Conservation (phyloP, 2,888 invertebrate species). For the Podotricha telesiphe region DNA sequence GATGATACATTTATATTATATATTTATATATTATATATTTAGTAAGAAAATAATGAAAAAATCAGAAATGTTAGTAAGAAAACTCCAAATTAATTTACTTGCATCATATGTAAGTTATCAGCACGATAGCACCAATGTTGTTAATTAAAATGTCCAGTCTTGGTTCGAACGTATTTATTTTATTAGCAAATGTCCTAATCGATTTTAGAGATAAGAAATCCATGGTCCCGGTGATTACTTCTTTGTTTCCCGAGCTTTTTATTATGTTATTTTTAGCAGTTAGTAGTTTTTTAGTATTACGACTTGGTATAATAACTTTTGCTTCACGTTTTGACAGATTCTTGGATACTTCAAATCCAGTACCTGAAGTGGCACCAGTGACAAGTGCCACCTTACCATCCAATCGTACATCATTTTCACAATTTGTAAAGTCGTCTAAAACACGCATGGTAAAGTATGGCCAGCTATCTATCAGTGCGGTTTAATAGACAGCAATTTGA, state of each 20-base stretch:
- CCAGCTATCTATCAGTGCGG: neutral
- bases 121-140: conserved; percentile 79
- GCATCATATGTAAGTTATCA: conserved; percentile 86
- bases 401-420: conserved; percentile 56
- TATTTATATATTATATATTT: too few relatives aligned
- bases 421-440: conserved; percentile 56
- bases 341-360: conserved; percentile 66
- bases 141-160: conserved; percentile 74
- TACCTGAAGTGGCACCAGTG: conserved; percentile 68
- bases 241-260: conserved; percentile 52
- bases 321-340: conserved; percentile 79
- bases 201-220: conserved; percentile 80
- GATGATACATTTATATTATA: conserved; percentile 66
- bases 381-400: conserved; percentile 70
- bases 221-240: conserved; percentile 63
- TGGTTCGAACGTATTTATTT: conserved; percentile 73
- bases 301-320: conserved; percentile 82
- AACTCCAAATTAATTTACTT: conserved; percentile 76
- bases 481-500: neutral
- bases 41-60: conserved; percentile 62
- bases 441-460: conserved; percentile 23
- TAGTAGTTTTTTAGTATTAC: conserved; percentile 63
- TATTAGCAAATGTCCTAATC: conserved; percentile 83
- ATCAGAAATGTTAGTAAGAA: conserved; percentile 66
- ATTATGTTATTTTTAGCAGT: conserved; percentile 55